Conservation (phyloP, 2,888 invertebrate species). For the Quadriops clusia region DNA sequence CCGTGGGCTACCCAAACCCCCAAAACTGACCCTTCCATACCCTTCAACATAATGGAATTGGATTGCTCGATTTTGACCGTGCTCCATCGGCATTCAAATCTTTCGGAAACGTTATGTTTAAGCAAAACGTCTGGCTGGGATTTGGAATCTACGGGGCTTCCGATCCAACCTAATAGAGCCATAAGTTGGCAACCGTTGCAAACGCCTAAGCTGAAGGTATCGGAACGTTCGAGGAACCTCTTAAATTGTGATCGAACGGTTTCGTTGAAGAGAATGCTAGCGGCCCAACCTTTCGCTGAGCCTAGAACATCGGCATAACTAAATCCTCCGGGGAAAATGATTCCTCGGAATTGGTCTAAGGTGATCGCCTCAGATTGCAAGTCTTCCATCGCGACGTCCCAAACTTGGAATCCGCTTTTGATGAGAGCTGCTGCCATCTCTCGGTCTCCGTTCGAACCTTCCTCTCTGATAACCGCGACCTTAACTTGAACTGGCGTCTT, state of each 20-base stretch:
- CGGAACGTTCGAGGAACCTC: conserved; percentile 54
- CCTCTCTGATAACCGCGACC: conserved; percentile 93
- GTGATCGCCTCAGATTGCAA: conserved; percentile 57
- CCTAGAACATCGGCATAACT: conserved; percentile 97
- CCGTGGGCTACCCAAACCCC: conserved; percentile 96
- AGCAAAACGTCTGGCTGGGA: conserved; percentile 52
- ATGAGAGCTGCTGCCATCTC: conserved; percentile 91
- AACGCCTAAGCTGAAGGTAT: conserved; percentile 94
- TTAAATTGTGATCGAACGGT: conserved; percentile 64
- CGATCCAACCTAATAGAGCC: conserved; percentile 87
- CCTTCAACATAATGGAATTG: conserved; percentile 71
- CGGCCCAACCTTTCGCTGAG: conserved; percentile 97
- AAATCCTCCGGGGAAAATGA: conserved; percentile 97
- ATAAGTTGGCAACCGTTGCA: conserved; percentile 98
- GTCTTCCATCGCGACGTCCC: conserved; percentile 93
- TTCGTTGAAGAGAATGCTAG: conserved; percentile 72
- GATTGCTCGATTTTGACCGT: conserved; percentile 47
- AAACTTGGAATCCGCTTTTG: conserved; percentile 82
- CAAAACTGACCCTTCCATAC: conserved; percentile 73
- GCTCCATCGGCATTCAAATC: conserved; percentile 63
- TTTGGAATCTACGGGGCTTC: conserved; percentile 34
- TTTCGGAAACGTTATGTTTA: conserved; percentile 76
- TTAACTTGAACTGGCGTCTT: too few species aligned
- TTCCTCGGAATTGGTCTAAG: conserved; percentile 71
- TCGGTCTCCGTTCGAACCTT: conserved; percentile 93